Conservation (phyloP, 92 coral and sea anemone genomes). For the Heliopora coerulea region DNA sequence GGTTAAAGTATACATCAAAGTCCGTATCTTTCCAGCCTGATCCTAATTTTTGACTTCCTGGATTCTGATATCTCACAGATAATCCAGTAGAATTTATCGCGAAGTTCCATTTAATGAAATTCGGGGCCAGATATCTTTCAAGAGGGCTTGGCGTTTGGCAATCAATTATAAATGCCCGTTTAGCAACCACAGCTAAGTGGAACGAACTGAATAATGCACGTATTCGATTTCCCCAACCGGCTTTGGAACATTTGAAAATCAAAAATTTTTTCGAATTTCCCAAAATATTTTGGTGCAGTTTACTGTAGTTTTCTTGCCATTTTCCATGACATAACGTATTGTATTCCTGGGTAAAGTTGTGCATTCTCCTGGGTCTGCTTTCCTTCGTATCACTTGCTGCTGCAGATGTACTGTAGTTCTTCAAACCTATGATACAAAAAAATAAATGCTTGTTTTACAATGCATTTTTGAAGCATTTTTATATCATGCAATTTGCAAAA, state of each 20-base stretch:
- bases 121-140: constrained; percentile 65
- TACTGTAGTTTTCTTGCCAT: constrained; percentile 73
- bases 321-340: too few species aligned
- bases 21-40: too few species aligned
- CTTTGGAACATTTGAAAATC: constrained; percentile 70
- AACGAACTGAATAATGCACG: constrained; percentile 70
- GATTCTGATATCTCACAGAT: background rate
- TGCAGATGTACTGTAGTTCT: too few species aligned
- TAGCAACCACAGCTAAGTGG: constrained; percentile 76
- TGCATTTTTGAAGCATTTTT: too few species aligned
- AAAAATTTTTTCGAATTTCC: constrained; percentile 51
- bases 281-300: constrained; percentile 58
- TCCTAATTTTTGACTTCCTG: too few species aligned
- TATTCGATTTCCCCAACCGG: constrained; percentile 86
- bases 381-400: too few species aligned
- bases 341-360: too few species aligned
- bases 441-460: too few species aligned
- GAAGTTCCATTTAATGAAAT: constrained; percentile 82
- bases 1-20: background rate
- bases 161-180: constrained; percentile 78
- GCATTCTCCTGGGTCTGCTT: too few species aligned
- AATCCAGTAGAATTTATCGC: constrained; percentile 1
- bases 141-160: constrained; percentile 87
- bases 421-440: too few species aligned
- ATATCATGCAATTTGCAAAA: too few species aligned